phyloP scores from a whole-genome alignment of 2,888 invertebrate species.

The Abscondita cerata region DNA sequence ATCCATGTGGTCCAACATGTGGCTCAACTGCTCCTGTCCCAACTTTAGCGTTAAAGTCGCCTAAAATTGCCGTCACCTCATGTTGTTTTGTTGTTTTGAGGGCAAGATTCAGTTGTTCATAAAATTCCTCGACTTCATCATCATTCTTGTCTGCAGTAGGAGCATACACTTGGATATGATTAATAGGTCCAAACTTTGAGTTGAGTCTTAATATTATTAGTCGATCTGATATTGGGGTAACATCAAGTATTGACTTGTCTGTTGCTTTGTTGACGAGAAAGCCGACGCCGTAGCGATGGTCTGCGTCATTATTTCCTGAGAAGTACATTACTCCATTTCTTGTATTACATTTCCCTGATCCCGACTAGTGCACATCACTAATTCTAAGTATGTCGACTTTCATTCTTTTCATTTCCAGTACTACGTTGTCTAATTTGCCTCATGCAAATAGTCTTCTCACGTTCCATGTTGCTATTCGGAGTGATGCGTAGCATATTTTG shows the following conservation, averaged over 20 bases:
- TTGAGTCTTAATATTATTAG: conserved; percentile 8
- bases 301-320: conserved; percentile 11
- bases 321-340: conserved; percentile 8
- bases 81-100: neutral
- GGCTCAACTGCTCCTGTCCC: neutral
- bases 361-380: conserved; percentile 1
- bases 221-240: conserved; percentile 1
- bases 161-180: conserved; percentile 2
- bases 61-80: neutral
- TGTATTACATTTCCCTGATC: conserved; percentile 5
- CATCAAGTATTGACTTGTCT: neutral
- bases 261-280: conserved; percentile 1
- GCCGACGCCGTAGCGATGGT: neutral
- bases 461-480: conserved; percentile 2
- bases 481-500: too few relatives aligned
- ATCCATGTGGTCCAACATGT: neutral
- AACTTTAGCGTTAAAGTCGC: neutral
- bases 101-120: neutral
- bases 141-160: conserved; percentile 9
- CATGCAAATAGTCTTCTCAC: neutral
- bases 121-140: neutral
- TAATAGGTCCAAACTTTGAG: neutral
- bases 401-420: neutral
- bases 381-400: conserved; percentile 10
- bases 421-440: neutral